Evolutionary conservation across 2,888 invertebrate species (phyloP), one percentile per base, ranked within the genome.

Genomic region (Eupithecia tripunctaria): DNA sequence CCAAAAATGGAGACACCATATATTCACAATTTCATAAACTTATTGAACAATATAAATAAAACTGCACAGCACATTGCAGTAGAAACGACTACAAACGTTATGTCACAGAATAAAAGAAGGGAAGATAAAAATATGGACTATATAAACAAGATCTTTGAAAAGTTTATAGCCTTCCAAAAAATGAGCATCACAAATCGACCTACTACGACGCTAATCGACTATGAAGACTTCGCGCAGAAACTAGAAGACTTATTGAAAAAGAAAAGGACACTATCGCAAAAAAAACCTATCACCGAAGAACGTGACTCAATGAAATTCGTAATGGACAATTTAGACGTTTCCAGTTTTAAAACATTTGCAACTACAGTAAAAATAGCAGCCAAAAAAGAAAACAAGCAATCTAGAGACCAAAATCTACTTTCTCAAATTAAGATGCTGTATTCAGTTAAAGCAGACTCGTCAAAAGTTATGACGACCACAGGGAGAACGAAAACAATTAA

Each of bases 141-240:
- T 64, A 79, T 87, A 4, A 83, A 76, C 41, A 80, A 81, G 68
- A 79, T 87, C 29, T 74, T 88, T 68, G 77, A 81, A 36, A 78
- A 82, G 68, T 84, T 82, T 51, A 72, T 86, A 15, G 72, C 80
- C n/a, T 80, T 76, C 21, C 79, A 79, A 69, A 72, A 65, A 65
- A 25, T 27, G 7, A 67, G 75, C n/a, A 78, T 79, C 4, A 78
- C 80, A 68, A 76, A 74, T 12, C 70, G 76, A 71, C 70, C 77
- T 1, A 71, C 71, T 25, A 78, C 68, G 62, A 67, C 76, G 41
- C 60, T 72, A 15, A 63, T 41, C 15, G 68, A 80, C 51, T 56
- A 72, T 1, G 74, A 74, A 32, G 65, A 73, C 15, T 67, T 82
- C 36, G 75, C 82, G 25, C 76, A 73, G 59, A 78, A 80, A 71